Conservation (phyloP, 2,113 vertebrate genomes). For the Pedetes capensis region DNA sequence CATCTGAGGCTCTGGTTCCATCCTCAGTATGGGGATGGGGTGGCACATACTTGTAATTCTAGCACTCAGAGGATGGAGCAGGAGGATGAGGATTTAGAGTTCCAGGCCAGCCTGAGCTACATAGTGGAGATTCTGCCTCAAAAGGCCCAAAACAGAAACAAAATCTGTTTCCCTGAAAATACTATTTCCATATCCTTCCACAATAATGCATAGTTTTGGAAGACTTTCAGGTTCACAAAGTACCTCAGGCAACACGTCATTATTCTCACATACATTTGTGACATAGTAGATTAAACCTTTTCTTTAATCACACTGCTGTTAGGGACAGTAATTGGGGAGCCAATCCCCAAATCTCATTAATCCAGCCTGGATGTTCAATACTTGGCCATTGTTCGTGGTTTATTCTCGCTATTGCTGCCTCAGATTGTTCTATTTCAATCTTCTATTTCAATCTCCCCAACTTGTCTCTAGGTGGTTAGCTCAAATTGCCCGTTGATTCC, state of each 20-base stretch:
- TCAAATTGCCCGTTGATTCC: not conserved
- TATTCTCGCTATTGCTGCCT: not conserved
- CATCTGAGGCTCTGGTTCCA: too few species aligned
- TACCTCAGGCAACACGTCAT: not conserved
- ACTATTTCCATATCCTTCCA: not conserved
- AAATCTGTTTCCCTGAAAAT: slow-evolving; percentile 32
- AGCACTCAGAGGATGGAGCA: too few species aligned
- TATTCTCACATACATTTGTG: not conserved
- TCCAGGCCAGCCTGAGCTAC: too few species aligned
- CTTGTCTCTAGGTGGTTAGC: not conserved
- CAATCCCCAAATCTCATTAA: not conserved
- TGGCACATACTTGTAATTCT: too few species aligned
- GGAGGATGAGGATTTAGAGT: too few species aligned
- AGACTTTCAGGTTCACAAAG: slow-evolving; percentile 6
- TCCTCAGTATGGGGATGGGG: too few species aligned
- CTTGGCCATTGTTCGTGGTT: not conserved
- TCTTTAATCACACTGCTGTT: not conserved
- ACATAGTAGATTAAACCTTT: not conserved
- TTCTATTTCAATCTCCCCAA: not conserved
- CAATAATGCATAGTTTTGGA: not conserved
- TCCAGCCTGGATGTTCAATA: not conserved
- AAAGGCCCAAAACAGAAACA: too few species aligned
- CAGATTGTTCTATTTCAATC: not conserved
- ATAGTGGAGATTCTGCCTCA: too few species aligned
- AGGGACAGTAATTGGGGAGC: not conserved